Conservation (phyloP, 2,888 invertebrate genomes). For the Nezara viridula region DNA sequence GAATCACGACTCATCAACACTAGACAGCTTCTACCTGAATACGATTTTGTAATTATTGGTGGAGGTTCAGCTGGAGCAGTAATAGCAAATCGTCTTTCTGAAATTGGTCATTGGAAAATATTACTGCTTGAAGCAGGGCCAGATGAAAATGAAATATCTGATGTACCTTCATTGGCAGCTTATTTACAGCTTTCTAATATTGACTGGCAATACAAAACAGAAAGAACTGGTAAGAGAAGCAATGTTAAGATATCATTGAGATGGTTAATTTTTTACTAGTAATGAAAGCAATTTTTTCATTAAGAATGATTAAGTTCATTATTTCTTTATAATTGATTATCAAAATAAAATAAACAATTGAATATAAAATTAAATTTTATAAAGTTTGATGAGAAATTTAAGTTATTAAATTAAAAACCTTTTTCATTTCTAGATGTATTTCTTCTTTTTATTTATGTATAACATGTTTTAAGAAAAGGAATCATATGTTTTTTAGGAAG, state of each 20-base stretch:
- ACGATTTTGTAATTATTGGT: slow-evolving; percentile 88
- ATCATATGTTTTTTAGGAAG: slow-evolving; percentile 64
- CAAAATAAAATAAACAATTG: neutral
- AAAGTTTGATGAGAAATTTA: too few species aligned
- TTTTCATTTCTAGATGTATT: neutral
- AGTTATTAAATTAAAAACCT: too few species aligned
- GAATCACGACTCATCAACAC: slow-evolving; percentile 82
- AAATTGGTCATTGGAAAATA: slow-evolving; percentile 81
- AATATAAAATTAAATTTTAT: neutral
- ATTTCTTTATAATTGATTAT: neutral
- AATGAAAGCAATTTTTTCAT: neutral
- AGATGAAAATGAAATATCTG: slow-evolving; percentile 89
- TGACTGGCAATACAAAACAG: slow-evolving; percentile 92
- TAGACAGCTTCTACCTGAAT: slow-evolving; percentile 78
- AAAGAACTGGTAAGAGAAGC: slow-evolving; percentile 75
- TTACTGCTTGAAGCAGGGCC: slow-evolving; percentile 87
- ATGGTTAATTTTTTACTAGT: neutral
- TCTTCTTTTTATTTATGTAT: neutral
- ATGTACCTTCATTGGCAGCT: slow-evolving; percentile 88
- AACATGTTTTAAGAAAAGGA: neutral
- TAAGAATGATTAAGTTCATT: neutral
- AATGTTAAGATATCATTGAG: neutral
- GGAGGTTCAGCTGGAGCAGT: slow-evolving; percentile 93
- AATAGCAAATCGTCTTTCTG: slow-evolving; percentile 84
- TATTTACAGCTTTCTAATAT: slow-evolving; percentile 88